Conservation (phyloP, 2,113 vertebrate genomes). For the Lagopus leucura region DNA sequence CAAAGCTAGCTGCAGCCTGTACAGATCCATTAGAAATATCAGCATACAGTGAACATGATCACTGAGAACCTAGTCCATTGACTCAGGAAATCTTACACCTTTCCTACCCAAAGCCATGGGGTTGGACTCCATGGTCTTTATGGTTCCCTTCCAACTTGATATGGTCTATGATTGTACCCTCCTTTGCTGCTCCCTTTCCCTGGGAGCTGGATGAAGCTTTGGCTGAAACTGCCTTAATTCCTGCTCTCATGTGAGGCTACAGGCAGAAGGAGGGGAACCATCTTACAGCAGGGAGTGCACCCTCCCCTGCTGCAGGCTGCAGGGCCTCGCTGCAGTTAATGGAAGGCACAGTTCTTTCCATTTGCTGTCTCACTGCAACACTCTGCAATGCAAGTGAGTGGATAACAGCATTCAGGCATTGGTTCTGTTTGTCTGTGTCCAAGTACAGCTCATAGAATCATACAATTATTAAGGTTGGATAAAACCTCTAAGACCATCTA, state of each 20-base stretch:
- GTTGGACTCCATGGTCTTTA: too few species aligned
- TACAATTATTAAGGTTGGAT: too few species aligned
- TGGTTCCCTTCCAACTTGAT: too few species aligned
- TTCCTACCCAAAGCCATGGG: too few species aligned
- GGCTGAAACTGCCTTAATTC: not conserved
- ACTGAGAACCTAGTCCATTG: not conserved
- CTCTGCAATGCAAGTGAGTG: not conserved
- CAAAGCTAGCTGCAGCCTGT: not conserved
- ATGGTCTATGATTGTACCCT: not conserved
- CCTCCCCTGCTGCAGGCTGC: not conserved
- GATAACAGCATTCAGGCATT: not conserved
- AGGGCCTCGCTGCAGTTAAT: not conserved
- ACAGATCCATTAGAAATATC: accelerated
- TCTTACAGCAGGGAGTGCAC: not conserved
- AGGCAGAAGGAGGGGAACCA: not conserved
- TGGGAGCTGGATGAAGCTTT: not conserved
- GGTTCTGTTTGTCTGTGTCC: not conserved
- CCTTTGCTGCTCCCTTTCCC: not conserved
- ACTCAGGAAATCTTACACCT: not conserved
- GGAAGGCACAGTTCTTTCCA: not conserved
- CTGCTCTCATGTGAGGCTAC: not conserved
- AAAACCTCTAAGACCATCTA: too few species aligned
- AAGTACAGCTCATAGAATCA: not conserved
- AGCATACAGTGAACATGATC: accelerated
- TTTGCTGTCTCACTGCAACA: not conserved